Evolutionary conservation across 2,797 vertebrate genomes (phyloP).

Genomic region (Oreonectes daqikongensis): DNA sequence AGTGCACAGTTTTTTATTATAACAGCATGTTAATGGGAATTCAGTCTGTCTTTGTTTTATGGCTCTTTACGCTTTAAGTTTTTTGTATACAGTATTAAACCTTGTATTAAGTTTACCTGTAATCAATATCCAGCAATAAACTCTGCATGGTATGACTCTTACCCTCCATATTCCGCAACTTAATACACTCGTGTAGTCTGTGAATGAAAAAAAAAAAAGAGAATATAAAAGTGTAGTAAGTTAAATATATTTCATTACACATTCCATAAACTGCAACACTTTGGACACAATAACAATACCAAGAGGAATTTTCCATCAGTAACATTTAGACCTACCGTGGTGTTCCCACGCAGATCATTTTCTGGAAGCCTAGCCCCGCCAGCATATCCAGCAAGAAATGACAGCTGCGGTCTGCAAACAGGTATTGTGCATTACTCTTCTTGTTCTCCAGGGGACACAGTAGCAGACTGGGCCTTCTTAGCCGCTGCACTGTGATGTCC

Average conservation of each 20-base stretch:
- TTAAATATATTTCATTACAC: neutral
- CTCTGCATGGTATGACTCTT: slow-evolving; percentile 77
- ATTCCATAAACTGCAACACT: neutral
- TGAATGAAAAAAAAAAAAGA: slow-evolving; percentile 49
- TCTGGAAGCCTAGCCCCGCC: slow-evolving; percentile 77
- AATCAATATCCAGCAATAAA: slow-evolving; percentile 94
- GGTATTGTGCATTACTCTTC: slow-evolving; percentile 93
- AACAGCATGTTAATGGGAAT: neutral
- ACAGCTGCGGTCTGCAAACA: slow-evolving; percentile 90
- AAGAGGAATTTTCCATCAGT: neutral
- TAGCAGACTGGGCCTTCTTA: slow-evolving; percentile 84
- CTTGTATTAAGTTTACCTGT: slow-evolving; percentile 78
- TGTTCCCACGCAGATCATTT: slow-evolving; percentile 89
- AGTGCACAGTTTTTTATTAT: neutral
- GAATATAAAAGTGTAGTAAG: neutral
- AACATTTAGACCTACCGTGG: slow-evolving; percentile 78
- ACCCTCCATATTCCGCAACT: slow-evolving; percentile 72
- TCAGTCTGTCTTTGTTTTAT: neutral
- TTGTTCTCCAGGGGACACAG: slow-evolving; percentile 89
- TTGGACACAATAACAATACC: neutral
- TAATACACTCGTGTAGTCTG: slow-evolving; percentile 93
- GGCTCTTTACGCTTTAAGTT: neutral
- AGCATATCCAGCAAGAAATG: slow-evolving; percentile 85
- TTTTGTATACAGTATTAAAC: neutral
- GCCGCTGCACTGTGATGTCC: slow-evolving; percentile 71